Conservation (phyloP, 2,888 invertebrate genomes). For the Kuschelorhynchus macadamiae region DNA sequence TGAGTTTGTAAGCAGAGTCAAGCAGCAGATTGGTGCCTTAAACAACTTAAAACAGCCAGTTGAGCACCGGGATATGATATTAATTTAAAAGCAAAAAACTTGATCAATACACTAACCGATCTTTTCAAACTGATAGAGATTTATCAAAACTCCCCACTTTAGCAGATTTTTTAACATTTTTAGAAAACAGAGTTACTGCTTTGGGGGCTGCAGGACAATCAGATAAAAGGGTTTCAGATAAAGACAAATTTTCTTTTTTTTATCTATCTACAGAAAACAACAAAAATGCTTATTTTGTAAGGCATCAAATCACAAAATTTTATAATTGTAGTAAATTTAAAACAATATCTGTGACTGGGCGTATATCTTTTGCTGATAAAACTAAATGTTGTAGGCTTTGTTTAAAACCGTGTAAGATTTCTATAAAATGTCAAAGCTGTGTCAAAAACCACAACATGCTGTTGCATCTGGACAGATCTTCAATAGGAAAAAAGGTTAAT, state of each 20-base stretch:
- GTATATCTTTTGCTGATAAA: conserved; percentile 1
- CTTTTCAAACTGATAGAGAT: not conserved
- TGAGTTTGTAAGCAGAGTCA: not conserved
- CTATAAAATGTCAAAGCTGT: not conserved
- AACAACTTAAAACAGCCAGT: not conserved
- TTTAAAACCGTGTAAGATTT: conserved; percentile 1
- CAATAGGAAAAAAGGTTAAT: too few species aligned
- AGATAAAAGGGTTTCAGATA: not conserved
- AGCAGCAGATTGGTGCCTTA: not conserved
- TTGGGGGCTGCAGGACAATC: too few species aligned
- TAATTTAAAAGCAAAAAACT: not conserved
- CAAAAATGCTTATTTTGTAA: too few species aligned
- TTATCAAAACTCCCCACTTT: not conserved
- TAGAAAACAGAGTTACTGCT: not conserved
- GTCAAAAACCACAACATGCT: not conserved
- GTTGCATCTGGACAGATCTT: conserved; percentile 2
- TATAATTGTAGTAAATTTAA: conserved; percentile 9
- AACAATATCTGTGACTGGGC: not conserved
- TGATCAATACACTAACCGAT: not conserved
- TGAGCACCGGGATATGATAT: not conserved
- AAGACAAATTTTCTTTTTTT: not conserved
- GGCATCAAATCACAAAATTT: not conserved
- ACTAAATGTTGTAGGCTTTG: not conserved
- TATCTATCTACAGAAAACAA: not conserved
- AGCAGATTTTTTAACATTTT: not conserved